Conservation (phyloP, 1,140 invertebrate species). For the Protaetia brevitarsis region DNA sequence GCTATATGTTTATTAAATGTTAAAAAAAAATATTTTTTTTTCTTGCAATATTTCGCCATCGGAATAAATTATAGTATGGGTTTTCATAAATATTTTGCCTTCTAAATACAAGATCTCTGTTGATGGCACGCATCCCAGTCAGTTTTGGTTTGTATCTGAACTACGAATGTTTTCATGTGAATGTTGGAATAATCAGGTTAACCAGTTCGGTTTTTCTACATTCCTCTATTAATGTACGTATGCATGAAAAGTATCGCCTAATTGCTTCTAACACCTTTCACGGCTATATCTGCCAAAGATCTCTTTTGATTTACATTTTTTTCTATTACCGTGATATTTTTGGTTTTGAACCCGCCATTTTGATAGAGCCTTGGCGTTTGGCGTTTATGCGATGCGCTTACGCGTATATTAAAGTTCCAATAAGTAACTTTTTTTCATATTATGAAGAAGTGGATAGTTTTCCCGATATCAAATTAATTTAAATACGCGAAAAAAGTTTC, state of each 20-base stretch:
- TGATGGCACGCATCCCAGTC: background rate
- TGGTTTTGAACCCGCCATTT: slow-evolving; percentile 23
- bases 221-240: slow-evolving; percentile 13
- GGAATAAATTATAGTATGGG: background rate
- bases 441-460: background rate
- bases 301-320: background rate
- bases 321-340: slow-evolving; percentile 14
- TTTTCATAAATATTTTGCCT: background rate
- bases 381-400: no score
- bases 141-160: slow-evolving; percentile 11
- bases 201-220: slow-evolving; percentile 19
- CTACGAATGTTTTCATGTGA: slow-evolving; percentile 25
- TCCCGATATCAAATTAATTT: background rate
- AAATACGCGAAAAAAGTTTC: background rate
- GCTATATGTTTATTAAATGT: background rate
- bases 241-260: background rate
- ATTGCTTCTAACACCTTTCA: background rate
- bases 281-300: background rate
- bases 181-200: slow-evolving; percentile 18
- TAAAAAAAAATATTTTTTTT: slow-evolving; percentile 10
- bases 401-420: background rate
- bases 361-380: slow-evolving; percentile 19
- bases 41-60: background rate
- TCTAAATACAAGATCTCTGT: background rate
- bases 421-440: background rate